Percentiles rank a stretch among this genome's conserved stretches.
These are phyloP conservation scores for Hemaris fuciformis DNA, from an alignment of 2,888 invertebrate genomes.

Conservation along the genomic window DNA sequence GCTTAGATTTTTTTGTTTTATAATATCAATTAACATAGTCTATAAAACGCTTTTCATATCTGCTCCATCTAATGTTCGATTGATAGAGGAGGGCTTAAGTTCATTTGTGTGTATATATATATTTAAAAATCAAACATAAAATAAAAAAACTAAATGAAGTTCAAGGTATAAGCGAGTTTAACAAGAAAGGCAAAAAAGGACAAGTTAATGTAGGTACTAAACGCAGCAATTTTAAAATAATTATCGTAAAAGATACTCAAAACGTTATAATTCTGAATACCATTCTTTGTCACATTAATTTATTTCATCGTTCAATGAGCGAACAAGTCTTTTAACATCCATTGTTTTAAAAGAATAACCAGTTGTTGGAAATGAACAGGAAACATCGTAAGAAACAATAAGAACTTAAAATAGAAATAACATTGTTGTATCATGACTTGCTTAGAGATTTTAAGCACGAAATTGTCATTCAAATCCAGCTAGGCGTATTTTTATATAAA, in stretches of 20 bases:
- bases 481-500: not conserved
- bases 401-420: not conserved
- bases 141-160: no score
- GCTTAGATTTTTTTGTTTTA: no score
- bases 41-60: no score
- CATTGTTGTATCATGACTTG: not conserved
- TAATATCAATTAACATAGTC: no score
- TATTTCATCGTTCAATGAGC: not conserved
- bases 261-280: not conserved
- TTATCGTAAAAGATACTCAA: not conserved
- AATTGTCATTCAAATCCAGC: not conserved
- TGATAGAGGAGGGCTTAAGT: no score
- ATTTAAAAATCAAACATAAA: no score
- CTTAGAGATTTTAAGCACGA: not conserved
- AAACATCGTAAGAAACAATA: not conserved
- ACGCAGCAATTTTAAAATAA: not conserved
- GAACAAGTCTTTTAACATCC: not conserved
- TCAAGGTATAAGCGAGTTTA: no score
- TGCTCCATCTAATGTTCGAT: no score
- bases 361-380: not conserved
- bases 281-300: not conserved
- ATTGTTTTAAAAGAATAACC: conserved; percentile 5
- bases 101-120: no score
- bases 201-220: no score
- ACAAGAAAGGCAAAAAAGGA: no score